Conservation (phyloP, 2,888 invertebrate genomes). For the Celastrina argiolus region DNA sequence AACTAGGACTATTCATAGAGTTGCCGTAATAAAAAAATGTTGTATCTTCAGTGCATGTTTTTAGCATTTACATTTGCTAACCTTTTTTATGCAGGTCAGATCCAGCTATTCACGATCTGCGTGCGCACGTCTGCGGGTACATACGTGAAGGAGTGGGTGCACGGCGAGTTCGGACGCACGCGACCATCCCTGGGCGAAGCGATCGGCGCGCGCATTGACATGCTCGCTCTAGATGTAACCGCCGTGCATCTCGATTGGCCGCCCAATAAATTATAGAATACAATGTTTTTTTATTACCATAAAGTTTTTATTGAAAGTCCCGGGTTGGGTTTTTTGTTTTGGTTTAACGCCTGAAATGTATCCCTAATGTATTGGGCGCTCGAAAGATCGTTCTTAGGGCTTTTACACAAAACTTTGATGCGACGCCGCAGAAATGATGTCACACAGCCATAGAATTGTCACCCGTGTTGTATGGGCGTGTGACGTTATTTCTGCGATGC, state of each 20-base stretch:
- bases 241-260: slow-evolving; percentile 88
- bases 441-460: too few species aligned
- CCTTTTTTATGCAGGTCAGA: slow-evolving; percentile 46
- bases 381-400: too few species aligned
- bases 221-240: slow-evolving; percentile 94
- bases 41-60: not conserved
- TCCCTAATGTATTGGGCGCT: too few species aligned
- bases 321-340: not conserved
- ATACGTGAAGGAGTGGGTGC: slow-evolving; percentile 98
- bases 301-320: not conserved
- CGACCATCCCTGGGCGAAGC: slow-evolving; percentile 85
- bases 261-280: slow-evolving; percentile 25
- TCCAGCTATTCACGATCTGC: slow-evolving; percentile 80
- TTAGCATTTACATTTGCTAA: not conserved
- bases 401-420: too few species aligned
- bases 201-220: slow-evolving; percentile 85
- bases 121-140: slow-evolving; percentile 93
- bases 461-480: too few species aligned
- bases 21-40: too few species aligned
- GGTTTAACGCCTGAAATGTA: not conserved
- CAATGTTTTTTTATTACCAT: slow-evolving; percentile 2
- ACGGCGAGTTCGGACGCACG: slow-evolving; percentile 96
- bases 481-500: too few species aligned
- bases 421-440: too few species aligned
- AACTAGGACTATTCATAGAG: too few species aligned